Conservation (phyloP, 2,888 invertebrate genomes). For the Macrophya alboannulata region DNA sequence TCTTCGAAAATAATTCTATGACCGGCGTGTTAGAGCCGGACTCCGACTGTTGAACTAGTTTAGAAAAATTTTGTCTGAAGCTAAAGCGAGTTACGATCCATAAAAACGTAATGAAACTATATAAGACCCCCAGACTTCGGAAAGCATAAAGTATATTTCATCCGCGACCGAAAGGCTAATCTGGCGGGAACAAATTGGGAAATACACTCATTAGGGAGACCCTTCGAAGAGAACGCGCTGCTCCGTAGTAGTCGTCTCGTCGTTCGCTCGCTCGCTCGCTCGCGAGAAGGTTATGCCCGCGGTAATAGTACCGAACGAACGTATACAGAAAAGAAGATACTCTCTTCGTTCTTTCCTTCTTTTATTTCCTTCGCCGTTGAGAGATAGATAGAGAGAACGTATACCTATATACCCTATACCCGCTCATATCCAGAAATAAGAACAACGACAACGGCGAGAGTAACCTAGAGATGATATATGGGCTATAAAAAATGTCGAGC, state of each 20-base stretch:
- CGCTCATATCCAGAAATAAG: conserved; percentile 23
- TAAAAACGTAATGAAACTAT: conserved; percentile 57
- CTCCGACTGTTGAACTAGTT: conserved; percentile 53
- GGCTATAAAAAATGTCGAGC: conserved; percentile 70
- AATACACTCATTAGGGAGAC: conserved; percentile 56
- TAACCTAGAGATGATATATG: conserved; percentile 68
- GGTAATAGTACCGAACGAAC: not conserved
- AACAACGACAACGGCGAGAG: conserved; percentile 50
- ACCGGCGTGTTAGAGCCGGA: too few species aligned
- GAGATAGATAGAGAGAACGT: not conserved
- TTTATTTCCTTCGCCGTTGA: too few species aligned
- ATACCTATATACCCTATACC: not conserved
- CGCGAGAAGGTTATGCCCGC: not conserved
- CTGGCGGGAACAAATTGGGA: conserved; percentile 59
- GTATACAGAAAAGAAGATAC: not conserved
- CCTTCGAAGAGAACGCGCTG: conserved; percentile 3
- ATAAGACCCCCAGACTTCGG: conserved; percentile 35
- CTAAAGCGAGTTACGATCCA: conserved; percentile 55
- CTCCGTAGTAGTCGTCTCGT: too few species aligned
- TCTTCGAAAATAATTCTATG: not conserved
- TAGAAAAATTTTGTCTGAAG: conserved; percentile 31
- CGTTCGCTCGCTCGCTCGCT: too few species aligned
- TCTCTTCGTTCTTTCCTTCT: not conserved
- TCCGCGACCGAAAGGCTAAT: conserved; percentile 55
- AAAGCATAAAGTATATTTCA: conserved; percentile 53